phyloP scores from a whole-genome alignment of 1,140 invertebrate genomes.

The Anoplophora glabripennis region DNA sequence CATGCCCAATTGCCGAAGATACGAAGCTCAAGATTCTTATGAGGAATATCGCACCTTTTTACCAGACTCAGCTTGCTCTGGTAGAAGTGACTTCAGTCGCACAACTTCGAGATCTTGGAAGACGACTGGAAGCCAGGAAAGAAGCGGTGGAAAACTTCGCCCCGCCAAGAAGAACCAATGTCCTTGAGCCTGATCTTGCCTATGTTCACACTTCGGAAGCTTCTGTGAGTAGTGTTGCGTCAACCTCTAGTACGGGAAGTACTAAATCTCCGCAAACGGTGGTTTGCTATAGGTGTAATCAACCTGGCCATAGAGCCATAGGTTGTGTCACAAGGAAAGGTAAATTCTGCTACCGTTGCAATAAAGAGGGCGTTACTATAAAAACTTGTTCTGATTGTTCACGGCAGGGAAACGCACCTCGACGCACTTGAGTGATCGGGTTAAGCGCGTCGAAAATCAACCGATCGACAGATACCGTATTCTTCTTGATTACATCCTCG shows the following conservation, averaged over 20 bases:
- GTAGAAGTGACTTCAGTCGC: constrained; percentile 13
- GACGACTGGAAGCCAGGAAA: constrained; percentile 13
- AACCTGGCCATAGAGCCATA: constrained; percentile 4
- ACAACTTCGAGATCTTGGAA: constrained; percentile 9
- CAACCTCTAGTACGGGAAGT: not conserved
- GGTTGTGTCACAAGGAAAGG: not conserved
- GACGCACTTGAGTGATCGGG: not conserved
- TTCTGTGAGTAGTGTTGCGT: not conserved
- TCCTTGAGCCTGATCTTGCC: constrained; percentile 23
- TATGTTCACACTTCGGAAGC: not conserved
- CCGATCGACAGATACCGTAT: not conserved
- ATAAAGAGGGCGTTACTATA: constrained; percentile 3
- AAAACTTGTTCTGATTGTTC: constrained; percentile 8
- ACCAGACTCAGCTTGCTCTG: constrained; percentile 20
- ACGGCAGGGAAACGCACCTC: constrained; percentile 13
- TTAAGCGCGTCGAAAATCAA: not conserved
- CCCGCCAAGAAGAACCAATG: constrained; percentile 3
- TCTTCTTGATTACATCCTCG: constrained; percentile 11
- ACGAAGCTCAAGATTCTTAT: constrained; percentile 13
- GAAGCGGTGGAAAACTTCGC: constrained; percentile 3
- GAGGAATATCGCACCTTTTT: constrained; percentile 17
- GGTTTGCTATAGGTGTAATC: constrained; percentile 9
- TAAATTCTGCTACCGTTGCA: constrained; percentile 12
- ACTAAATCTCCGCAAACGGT: not conserved
- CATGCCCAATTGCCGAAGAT: constrained; percentile 4